Percentiles rank a stretch among this genome's conserved stretches.
These are phyloP conservation scores for Tricholaema leucomelas DNA, from an alignment of 2,113 vertebrate genomes.

Conservation along the genomic window DNA sequence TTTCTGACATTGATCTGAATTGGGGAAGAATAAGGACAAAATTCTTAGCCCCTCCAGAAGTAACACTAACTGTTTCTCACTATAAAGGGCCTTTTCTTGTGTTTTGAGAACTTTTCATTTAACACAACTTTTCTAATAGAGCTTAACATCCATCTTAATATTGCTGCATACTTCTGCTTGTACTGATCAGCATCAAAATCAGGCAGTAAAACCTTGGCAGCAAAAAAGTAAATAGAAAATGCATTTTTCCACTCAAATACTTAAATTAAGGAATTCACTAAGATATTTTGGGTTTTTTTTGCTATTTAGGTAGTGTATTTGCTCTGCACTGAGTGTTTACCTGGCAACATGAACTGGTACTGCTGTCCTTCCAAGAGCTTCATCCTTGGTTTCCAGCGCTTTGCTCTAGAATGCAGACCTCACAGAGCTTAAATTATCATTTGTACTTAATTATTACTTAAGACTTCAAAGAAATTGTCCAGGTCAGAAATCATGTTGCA, in stretches of 20 bases:
- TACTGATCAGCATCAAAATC: background rate
- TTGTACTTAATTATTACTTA: background rate
- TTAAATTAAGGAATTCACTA: background rate
- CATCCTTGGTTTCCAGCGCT: background rate
- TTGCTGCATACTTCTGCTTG: background rate
- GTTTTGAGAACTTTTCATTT: background rate
- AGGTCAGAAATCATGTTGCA: background rate
- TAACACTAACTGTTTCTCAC: background rate
- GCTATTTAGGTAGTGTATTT: background rate
- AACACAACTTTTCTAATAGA: background rate
- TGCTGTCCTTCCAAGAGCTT: background rate
- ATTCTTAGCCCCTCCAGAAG: background rate
- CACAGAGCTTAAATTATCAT: background rate
- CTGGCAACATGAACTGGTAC: background rate
- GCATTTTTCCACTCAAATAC: background rate
- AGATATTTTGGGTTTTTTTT: background rate
- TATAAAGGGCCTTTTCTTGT: background rate
- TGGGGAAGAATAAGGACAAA: background rate
- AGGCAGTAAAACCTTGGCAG: background rate
- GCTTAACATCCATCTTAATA: background rate
- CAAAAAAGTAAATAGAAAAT: background rate
- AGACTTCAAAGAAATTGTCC: background rate
- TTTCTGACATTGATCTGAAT: background rate
- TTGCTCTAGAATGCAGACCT: background rate
- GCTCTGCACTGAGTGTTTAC: background rate